Evolutionary conservation across 1,140 invertebrate genomes (phyloP), one percentile per base, ranked within the genome.

Genomic region (Apis dorsata): DNA sequence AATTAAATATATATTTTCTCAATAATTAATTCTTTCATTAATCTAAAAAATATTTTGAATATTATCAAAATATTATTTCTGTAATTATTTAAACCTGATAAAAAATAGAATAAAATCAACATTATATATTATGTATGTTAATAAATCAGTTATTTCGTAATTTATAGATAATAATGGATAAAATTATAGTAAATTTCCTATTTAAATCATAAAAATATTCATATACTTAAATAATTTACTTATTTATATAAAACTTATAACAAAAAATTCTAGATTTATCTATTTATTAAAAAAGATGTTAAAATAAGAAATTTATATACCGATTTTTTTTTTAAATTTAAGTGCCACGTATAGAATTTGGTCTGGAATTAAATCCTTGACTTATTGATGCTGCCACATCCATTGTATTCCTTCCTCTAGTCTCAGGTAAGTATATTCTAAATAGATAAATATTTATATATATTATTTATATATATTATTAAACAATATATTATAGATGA

Each of bases 341-440:
- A 51, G n/a, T 15, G 1, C 8, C 21, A 44, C 11, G 17, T 19
- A 10, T 75, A 15, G 74, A 62, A 55, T 90, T 89, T 44, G 89
- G 89, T 80, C 88, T 88, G 21, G 91, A 92, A 15, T 85, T 87
- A 28, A 93, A 91, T 73, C 93, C 93, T 85, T 86, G 79, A 15
- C 85, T 90, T 77, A 94, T 88, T 2, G 85, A 81, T 28, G 88
- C 86, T 11, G 95, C 94, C 65, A 97, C 94, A 83, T 96, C 95
- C 2, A 92, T 92, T 0, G 96, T 95, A 81, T 95, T 95, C 82
- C 94, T 95, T 17, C 96, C 96, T 75, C 94, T 94, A 0, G 97
- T 97, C 93, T 97, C 97, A 7, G 96, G 97, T 87, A 97, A 94
- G 91, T 97, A 97, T 60, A 94, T 88, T 79, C 96, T 96, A 91